Percentiles rank a stretch among this genome's conserved stretches.
These are phyloP conservation scores for Leptopterna dolabrata DNA, from an alignment of 2,888 invertebrate genomes.

Conservation along the genomic window DNA sequence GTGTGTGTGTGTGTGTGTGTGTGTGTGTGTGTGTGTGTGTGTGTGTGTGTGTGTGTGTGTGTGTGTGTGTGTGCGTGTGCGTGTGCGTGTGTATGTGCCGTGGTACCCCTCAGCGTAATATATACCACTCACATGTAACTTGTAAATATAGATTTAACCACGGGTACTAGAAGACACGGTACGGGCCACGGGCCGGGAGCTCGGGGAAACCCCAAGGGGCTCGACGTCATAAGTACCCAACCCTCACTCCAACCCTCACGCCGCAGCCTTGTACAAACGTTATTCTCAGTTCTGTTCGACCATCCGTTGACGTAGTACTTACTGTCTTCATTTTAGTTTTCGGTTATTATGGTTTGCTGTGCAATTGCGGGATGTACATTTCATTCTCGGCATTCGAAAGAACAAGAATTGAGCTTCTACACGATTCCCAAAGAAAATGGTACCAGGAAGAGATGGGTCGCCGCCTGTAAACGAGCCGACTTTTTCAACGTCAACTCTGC, in stretches of 20 bases:
- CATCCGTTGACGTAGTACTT: neutral
- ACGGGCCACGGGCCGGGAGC: neutral
- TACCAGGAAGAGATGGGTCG: neutral
- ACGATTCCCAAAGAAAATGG: neutral
- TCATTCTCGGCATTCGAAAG: neutral
- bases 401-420: neutral
- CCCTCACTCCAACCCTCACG: neutral
- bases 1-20: too few species aligned
- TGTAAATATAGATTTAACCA: too few species aligned
- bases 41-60: too few species aligned
- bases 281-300: too few species aligned
- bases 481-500: slow-evolving; percentile 7
- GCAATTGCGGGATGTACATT: neutral
- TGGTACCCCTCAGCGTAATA: too few species aligned
- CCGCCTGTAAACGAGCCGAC: neutral
- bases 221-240: neutral
- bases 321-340: neutral
- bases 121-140: too few species aligned
- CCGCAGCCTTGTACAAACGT: neutral
- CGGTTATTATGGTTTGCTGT: neutral
- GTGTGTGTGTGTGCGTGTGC: too few species aligned
- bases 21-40: too few species aligned
- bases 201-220: neutral
- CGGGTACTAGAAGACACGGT: too few species aligned
- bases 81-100: too few species aligned